Evolutionary conservation across 2,888 invertebrate genomes (phyloP), one percentile per base, ranked within the genome.

Genomic region (Sipunculus nudus): DNA sequence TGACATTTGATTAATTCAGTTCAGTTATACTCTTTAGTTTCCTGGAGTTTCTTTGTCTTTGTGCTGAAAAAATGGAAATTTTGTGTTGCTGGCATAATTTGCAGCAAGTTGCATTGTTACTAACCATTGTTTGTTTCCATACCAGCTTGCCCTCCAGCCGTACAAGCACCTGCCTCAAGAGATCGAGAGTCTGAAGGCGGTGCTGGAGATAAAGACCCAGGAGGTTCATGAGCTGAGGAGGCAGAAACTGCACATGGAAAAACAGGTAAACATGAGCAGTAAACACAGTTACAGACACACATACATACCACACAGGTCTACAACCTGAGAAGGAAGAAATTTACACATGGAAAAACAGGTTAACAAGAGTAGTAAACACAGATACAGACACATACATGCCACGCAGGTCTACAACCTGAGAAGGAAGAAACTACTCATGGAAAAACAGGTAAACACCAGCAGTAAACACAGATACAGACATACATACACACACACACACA

Each of bases 171-270:
- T 91, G 40, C 87, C 89, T 73, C 89, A 89, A 62, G 91, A 93
- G 83, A 90, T 91, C 1, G 90, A 91, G 72, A 95, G 95, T 21
- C 86, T 96, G 63, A 89, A 93, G 67, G 90, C 91, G 38, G 96
- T 96, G 2, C 86, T 96, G 62, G 96, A 96, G 74, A 86, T 96
- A 77, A 91, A 92, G 77, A 92, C 92, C 79, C 89, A 90, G 26
- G 95, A 96, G 85, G 89, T 94, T 76, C 89, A 90, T 0, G 89
- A 91, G 21, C 85, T 96, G 48, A 88, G 83, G 56, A 74, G 66
- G 90, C 72, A 78, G 60, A 84, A 82, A 53, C 68, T 73, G 41
- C 89, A 91, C 73, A 86, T 91, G 53, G 85, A 88, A 41, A 88
- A 89, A 29, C 91, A 92, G 78, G 89, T 83, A 60, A 53, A 63